Base-by-base conservation (phyloP, 2,888 invertebrate genomes). In the Portevinia maculata region DNA sequence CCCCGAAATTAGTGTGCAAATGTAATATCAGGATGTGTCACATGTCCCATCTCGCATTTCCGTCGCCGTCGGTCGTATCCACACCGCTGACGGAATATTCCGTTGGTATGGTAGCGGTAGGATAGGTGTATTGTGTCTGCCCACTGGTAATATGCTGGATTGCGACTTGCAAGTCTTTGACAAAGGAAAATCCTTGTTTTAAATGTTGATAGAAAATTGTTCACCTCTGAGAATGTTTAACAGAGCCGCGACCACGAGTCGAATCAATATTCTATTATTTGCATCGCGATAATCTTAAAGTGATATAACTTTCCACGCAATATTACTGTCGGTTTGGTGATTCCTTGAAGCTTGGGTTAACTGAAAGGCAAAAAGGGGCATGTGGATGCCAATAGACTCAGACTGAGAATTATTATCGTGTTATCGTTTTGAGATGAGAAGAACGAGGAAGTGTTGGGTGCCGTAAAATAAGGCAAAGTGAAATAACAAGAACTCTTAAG, bases 1-100 rank as follows among this genome's bases (percentile, higher is more conserved):
- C 55, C 11, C 32, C 52, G 44, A 24, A 64, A 67, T 52, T 52
- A 75, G 44, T 60, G 52, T 37, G 24, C 52, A 59, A 75, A 75
- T 59, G 75, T 67, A 52, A 67, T 75, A 59, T 75, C 34, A 34
- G 75, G 46, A 44, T 59, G 55, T 62, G 30, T 55, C 34, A 21
- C 15, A 46, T 21, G 19, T 21, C 30, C 41, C 13, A 3, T 39
- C 13, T 17, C 6, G 21, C 19, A 19, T 7, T 30, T 37, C 37
- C 50, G 32, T 39, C 39, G 32, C 37, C n/a, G 32, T 39, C 39
- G 32, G 13, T 13, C 13, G 3, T 5, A 19, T 34, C 28, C 50
- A 37, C 15, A 34, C 34, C 32, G 9, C 46, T 62, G 50, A 71
- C 34, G 44, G 71, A 50, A 53, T 44, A 53, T 28, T 24, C n/a